These are phyloP conservation scores for Galaxea fascicularis DNA, from an alignment of 92 coral and sea anemone genomes.

Conservation along the genomic window DNA sequence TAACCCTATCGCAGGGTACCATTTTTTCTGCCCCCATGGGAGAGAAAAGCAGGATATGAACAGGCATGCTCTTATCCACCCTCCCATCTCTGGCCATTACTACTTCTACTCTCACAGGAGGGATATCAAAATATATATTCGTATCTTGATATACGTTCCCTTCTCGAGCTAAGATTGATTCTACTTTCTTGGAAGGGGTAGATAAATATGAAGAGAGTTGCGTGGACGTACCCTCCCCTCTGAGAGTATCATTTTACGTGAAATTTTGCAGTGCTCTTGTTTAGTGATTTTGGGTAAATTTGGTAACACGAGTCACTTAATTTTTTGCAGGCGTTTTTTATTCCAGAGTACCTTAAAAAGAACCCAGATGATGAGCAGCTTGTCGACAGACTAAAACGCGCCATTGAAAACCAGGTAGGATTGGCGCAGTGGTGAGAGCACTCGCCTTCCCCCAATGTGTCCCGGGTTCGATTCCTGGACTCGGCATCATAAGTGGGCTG, in stretches of 20 bases:
- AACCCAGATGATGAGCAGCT: conserved; percentile 79
- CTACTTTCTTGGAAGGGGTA: neutral
- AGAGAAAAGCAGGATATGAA: neutral
- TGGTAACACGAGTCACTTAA: neutral
- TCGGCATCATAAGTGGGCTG: too few relatives aligned
- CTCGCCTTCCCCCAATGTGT: too few relatives aligned
- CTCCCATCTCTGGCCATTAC: neutral
- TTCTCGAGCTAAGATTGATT: too few relatives aligned
- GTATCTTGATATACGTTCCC: too few relatives aligned
- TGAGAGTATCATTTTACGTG: neutral
- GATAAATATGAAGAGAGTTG: neutral
- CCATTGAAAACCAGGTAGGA: conserved; percentile 81
- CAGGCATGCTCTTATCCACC: neutral
- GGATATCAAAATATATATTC: too few relatives aligned
- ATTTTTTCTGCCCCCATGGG: conserved; percentile 74
- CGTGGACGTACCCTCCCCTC: neutral
- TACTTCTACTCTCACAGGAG: neutral
- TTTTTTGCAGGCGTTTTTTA: conserved; percentile 80
- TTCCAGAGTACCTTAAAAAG: conserved; percentile 72
- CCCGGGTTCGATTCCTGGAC: too few relatives aligned
- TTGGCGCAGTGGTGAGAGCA: too few relatives aligned
- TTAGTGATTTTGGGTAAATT: too few relatives aligned
- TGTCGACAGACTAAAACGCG: conserved; percentile 72
- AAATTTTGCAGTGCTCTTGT: too few relatives aligned
- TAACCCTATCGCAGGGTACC: neutral